phyloP scores from a whole-genome alignment of 2,888 invertebrate genomes.

The Pollenia angustigena region DNA sequence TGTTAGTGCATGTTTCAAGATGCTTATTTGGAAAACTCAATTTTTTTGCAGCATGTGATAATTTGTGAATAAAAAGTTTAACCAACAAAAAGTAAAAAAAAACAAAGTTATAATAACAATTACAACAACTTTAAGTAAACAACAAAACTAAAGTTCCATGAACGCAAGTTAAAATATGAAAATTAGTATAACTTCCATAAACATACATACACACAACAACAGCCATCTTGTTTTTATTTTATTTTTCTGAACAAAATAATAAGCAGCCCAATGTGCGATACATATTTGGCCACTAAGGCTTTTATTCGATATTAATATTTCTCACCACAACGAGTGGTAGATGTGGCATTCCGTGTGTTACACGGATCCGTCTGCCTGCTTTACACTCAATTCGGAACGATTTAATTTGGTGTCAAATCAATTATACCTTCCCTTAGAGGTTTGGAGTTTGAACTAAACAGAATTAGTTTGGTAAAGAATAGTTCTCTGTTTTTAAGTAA shows the following conservation, averaged over 20 bases:
- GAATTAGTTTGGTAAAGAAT: too few species aligned
- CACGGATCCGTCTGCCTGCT: too few species aligned
- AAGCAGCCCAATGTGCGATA: neutral
- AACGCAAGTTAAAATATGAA: too few species aligned
- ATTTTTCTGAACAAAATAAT: neutral
- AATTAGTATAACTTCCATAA: too few species aligned
- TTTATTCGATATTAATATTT: constrained; percentile 6
- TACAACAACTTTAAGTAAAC: constrained; percentile 41
- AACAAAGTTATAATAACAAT: constrained; percentile 1
- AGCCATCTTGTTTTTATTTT: neutral
- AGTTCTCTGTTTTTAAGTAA: too few species aligned
- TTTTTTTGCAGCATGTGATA: constrained; percentile 73
- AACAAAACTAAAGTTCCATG: too few species aligned
- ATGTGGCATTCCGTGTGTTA: too few species aligned
- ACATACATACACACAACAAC: constrained; percentile 13
- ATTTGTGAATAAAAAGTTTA: constrained; percentile 80
- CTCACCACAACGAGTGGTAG: neutral
- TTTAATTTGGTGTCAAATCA: too few species aligned
- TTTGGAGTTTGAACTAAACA: too few species aligned
- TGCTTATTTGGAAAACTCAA: constrained; percentile 15
- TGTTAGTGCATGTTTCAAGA: neutral
- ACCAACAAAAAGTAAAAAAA: constrained; percentile 71
- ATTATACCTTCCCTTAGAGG: too few species aligned
- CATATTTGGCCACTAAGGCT: constrained; percentile 32
- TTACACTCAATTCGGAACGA: too few species aligned